These are phyloP conservation scores for Zosterops borbonicus DNA, from an alignment of 2,113 vertebrate genomes.

Conservation along the genomic window DNA sequence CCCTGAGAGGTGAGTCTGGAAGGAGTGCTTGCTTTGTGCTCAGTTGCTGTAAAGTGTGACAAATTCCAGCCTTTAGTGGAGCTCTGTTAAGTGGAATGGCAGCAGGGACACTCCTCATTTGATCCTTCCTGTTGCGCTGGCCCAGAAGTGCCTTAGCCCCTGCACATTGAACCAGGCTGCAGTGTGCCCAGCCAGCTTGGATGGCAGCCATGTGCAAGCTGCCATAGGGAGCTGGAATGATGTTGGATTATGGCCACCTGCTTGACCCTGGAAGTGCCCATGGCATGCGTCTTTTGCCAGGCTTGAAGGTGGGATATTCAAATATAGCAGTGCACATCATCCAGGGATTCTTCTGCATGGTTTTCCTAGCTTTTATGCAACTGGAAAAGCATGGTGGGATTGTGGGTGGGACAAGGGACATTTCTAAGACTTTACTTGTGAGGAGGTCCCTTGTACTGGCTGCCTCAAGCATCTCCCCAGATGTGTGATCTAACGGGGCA, in stretches of 20 bases:
- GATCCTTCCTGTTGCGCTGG: not conserved
- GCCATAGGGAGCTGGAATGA: not conserved
- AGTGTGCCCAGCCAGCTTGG: not conserved
- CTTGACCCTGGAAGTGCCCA: not conserved
- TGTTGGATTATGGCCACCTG: not conserved
- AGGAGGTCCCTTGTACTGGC: not conserved
- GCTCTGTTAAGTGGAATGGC: not conserved
- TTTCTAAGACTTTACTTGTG: not conserved
- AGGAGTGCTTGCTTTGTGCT: not conserved
- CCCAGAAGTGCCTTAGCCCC: not conserved
- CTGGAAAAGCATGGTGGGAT: not conserved
- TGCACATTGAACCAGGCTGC: not conserved
- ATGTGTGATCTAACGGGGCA: not conserved
- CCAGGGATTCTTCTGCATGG: not conserved
- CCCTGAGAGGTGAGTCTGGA: not conserved
- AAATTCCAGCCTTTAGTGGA: not conserved
- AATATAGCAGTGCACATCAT: not conserved
- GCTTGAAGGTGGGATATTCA: not conserved
- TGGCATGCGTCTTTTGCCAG: not conserved
- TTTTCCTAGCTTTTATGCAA: not conserved
- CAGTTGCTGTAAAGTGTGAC: not conserved
- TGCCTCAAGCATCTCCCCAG: not conserved
- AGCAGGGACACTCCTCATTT: not conserved
- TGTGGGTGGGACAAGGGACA: not conserved
- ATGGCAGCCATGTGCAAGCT: not conserved